Percentiles rank a stretch among this genome's conserved stretches.
phyloP scores from a whole-genome alignment of 2,113 vertebrate genomes.

The Scortum barcoo region DNA sequence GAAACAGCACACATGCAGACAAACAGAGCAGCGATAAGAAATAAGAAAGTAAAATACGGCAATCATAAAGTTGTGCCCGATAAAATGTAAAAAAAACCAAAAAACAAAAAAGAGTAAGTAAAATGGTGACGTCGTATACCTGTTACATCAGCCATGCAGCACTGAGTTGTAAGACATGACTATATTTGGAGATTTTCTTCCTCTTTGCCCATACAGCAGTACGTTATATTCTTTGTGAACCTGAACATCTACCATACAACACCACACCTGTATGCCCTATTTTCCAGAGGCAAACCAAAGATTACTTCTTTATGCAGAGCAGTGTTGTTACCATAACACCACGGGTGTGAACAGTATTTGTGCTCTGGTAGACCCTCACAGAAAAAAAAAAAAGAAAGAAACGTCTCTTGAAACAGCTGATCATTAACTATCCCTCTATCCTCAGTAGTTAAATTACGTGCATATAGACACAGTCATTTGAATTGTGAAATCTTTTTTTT shows the following conservation, averaged over 20 bases:
- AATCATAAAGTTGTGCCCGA: too few species aligned
- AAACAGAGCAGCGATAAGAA: too few species aligned
- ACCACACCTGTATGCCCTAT: not conserved
- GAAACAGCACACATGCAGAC: too few species aligned
- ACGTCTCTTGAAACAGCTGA: not conserved
- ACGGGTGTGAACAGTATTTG: slow-evolving; percentile 7
- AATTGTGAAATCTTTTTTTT: not conserved
- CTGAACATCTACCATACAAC: slow-evolving; percentile 14
- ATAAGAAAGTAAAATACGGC: too few species aligned
- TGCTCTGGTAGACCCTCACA: not conserved
- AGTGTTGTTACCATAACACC: not conserved
- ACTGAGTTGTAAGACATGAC: too few species aligned
- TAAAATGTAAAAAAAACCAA: too few species aligned
- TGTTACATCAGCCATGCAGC: too few species aligned
- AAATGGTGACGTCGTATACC: too few species aligned
- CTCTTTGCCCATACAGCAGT: too few species aligned
- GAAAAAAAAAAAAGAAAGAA: not conserved
- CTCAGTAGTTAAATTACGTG: not conserved
- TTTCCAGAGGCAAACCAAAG: not conserved
- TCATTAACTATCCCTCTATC: not conserved
- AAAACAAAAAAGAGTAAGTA: too few species aligned
- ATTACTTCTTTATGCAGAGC: not conserved
- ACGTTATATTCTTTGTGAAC: slow-evolving; percentile 4
- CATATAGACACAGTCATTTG: not conserved
- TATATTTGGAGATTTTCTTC: too few species aligned